Evolutionary conservation across 2,797 vertebrate genomes (phyloP).

Genomic region (Prunella strophiata): DNA sequence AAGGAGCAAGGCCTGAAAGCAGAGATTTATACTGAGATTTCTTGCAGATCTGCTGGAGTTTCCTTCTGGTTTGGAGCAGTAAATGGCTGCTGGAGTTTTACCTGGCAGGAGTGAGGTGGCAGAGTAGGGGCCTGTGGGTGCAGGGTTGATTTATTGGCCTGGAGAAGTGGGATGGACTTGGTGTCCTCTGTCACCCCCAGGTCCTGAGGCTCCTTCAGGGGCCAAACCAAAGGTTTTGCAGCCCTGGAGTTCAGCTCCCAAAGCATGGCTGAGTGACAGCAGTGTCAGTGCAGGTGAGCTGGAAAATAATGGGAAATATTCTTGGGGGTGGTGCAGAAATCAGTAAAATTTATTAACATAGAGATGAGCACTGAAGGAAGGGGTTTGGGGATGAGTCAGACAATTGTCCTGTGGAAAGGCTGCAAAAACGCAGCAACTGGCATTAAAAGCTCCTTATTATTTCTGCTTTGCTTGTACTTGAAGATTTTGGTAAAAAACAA

Average conservation of each 20-base stretch:
- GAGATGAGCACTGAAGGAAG: neutral
- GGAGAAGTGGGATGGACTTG: accelerated
- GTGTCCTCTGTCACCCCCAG: neutral
- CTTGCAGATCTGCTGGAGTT: neutral
- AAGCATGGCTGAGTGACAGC: neutral
- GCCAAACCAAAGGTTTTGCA: neutral
- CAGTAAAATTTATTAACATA: neutral
- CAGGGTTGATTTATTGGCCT: neutral
- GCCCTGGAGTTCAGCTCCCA: neutral
- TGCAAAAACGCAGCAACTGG: neutral
- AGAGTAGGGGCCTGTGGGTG: neutral
- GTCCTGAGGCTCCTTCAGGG: neutral
- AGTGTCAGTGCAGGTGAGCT: neutral
- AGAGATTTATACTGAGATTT: neutral
- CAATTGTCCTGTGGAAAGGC: neutral
- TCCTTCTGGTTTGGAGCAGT: neutral
- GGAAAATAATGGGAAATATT: neutral
- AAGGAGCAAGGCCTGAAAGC: neutral
- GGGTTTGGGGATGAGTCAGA: neutral
- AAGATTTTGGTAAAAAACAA: neutral
- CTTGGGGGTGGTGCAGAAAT: neutral
- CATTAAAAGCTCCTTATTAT: neutral
- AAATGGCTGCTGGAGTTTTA: neutral
- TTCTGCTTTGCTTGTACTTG: neutral
- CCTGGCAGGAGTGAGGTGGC: neutral